These are phyloP conservation scores for Drosophila bunnanda DNA, from an alignment of 2,888 invertebrate species.

Conservation along the genomic window DNA sequence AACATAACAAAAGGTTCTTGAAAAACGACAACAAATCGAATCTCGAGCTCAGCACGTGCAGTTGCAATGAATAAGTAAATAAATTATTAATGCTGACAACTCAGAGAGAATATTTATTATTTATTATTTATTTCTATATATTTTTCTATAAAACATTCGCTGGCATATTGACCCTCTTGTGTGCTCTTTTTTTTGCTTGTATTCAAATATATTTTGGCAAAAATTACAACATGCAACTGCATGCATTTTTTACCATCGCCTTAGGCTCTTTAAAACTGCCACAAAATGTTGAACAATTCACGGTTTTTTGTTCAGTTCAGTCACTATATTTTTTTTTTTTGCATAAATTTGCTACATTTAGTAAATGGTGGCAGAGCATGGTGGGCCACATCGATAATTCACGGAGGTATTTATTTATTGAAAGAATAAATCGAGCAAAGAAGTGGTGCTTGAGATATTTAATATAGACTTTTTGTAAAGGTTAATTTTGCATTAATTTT, in stretches of 20 bases:
- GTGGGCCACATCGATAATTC: constrained; percentile 13
- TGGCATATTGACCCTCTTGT: background rate
- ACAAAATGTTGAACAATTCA: constrained; percentile 62
- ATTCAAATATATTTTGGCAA: constrained; percentile 11
- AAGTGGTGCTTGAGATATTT: background rate
- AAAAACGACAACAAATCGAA: background rate
- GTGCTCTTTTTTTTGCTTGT: constrained; percentile 25
- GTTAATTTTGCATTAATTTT: background rate
- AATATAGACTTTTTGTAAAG: background rate
- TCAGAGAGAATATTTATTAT: constrained; percentile 21
- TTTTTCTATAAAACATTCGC: constrained; percentile 46
- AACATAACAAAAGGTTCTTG: constrained; percentile 32
- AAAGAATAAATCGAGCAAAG: background rate
- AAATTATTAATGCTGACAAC: constrained; percentile 33
- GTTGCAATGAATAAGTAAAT: constrained; percentile 34
- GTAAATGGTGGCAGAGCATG: constrained; percentile 15
- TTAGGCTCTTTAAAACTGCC: constrained; percentile 36
- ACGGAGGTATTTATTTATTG: background rate
- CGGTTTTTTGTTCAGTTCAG: constrained; percentile 43
- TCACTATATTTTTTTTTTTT: constrained; percentile 61
- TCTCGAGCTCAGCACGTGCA: constrained; percentile 29
- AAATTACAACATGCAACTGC: constrained; percentile 29
- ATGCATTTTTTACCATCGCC: constrained; percentile 24
- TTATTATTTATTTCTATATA: constrained; percentile 40
- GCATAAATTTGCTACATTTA: constrained; percentile 50